These are phyloP conservation scores for Patella depressa DNA, from an alignment of 2,888 invertebrate genomes.

Conservation along the genomic window DNA sequence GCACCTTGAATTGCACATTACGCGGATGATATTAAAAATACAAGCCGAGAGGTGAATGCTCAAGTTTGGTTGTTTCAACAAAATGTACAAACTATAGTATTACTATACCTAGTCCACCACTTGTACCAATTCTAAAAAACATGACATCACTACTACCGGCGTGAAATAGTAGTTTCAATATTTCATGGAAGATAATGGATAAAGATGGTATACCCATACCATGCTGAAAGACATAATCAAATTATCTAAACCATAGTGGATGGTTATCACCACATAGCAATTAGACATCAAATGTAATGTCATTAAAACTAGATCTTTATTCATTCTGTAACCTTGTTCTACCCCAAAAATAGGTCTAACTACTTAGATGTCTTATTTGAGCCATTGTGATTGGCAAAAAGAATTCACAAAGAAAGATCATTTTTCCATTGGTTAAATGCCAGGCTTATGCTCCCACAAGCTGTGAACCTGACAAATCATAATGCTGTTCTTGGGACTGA, in stretches of 20 bases:
- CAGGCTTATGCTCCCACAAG: too few relatives aligned
- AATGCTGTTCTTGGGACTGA: too few relatives aligned
- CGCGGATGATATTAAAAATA: too few relatives aligned
- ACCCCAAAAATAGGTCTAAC: neutral
- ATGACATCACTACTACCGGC: conserved; percentile 84
- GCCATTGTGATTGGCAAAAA: neutral
- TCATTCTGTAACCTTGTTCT: neutral
- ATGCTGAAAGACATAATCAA: conserved; percentile 79
- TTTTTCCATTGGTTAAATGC: too few relatives aligned
- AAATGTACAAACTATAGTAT: too few relatives aligned
- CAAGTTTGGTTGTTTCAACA: too few relatives aligned
- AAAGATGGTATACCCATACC: conserved; percentile 99
- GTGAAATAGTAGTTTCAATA: conserved; percentile 96
- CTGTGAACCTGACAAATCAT: too few relatives aligned
- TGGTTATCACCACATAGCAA: neutral
- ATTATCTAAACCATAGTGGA: neutral
- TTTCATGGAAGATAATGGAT: conserved; percentile 94
- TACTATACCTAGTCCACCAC: conserved; percentile 87
- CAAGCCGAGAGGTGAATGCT: too few relatives aligned
- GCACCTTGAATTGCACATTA: too few relatives aligned
- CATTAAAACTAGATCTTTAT: neutral
- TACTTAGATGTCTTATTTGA: neutral
- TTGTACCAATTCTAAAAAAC: conserved; percentile 94
- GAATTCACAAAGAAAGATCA: too few relatives aligned
- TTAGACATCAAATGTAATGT: neutral